Evolutionary conservation across 2,888 invertebrate genomes (phyloP).

Genomic region (Branchellion lobata): DNA sequence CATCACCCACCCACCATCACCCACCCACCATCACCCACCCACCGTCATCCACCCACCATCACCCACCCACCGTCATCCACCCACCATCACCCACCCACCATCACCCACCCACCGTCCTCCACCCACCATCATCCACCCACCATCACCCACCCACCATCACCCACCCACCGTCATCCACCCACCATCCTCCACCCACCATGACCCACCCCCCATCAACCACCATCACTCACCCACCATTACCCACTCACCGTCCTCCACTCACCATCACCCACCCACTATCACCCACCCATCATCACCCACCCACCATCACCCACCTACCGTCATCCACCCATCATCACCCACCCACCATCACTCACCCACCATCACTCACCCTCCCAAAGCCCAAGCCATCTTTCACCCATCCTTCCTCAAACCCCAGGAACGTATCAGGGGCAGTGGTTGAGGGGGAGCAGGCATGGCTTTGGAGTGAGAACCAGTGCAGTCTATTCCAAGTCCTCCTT

Average conservation of each 20-base stretch:
- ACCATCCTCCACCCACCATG: too few species aligned
- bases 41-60: too few species aligned
- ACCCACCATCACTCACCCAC: background rate
- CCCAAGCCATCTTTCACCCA: background rate
- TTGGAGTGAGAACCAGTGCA: slow-evolving; percentile 93
- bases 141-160: background rate
- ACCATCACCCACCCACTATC: background rate
- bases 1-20: too few species aligned
- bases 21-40: too few species aligned
- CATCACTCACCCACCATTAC: too few species aligned
- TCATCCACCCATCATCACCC: background rate
- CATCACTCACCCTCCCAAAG: background rate
- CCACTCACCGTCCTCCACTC: too few species aligned
- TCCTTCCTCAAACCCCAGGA: slow-evolving; percentile 53
- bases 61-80: background rate
- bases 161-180: too few species aligned
- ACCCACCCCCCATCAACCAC: too few species aligned
- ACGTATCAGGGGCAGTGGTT: slow-evolving; percentile 93
- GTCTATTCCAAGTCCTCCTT: slow-evolving; percentile 94
- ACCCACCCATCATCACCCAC: background rate
- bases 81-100: too few species aligned
- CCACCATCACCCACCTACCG: background rate
- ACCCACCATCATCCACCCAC: background rate
- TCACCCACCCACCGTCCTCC: too few species aligned
- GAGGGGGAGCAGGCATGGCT: slow-evolving; percentile 95